A percentile compares a stretch with the other conserved stretches of the same genome.
Evolutionary conservation across 2,113 vertebrate genomes (phyloP).

Genomic region (Tragulus kanchil): DNA sequence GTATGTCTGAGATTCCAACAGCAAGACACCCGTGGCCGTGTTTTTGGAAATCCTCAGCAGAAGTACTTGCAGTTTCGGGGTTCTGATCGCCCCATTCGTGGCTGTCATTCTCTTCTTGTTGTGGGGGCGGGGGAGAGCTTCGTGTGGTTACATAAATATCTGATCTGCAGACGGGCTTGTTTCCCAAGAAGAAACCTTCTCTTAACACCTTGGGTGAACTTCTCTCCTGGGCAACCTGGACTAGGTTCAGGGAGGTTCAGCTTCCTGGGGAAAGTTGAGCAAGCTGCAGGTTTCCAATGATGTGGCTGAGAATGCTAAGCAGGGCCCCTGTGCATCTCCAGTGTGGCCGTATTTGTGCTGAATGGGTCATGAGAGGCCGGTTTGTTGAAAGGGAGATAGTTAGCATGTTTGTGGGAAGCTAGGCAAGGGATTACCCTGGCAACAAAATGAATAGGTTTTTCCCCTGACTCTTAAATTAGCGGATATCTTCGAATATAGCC

Average conservation of each 20-base stretch:
- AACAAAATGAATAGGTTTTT: not conserved
- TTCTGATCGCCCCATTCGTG: conserved; percentile 56
- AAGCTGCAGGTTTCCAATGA: not conserved
- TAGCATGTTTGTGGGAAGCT: not conserved
- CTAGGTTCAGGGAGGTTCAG: not conserved
- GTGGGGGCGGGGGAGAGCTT: not conserved
- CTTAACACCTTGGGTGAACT: conserved; percentile 63
- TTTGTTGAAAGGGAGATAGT: not conserved
- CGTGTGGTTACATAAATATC: conserved; percentile 2
- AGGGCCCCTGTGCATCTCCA: not conserved
- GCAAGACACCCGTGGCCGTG: accelerated
- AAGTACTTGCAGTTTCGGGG: not conserved
- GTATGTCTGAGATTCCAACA: accelerated
- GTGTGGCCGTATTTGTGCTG: not conserved
- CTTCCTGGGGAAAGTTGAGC: not conserved
- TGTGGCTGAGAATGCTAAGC: not conserved
- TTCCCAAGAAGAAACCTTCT: conserved; percentile 63
- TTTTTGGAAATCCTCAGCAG: not conserved
- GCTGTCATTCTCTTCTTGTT: conserved; percentile 55
- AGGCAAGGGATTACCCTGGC: not conserved
- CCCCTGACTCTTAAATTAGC: not conserved
- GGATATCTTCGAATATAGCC: not conserved
- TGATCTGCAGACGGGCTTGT: conserved; percentile 38
- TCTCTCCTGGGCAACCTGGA: conserved; percentile 52
- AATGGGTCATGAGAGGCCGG: conserved; percentile 34